Evolutionary conservation across 1,140 invertebrate genomes (phyloP).

Genomic region (Drosophila grimshawi): DNA sequence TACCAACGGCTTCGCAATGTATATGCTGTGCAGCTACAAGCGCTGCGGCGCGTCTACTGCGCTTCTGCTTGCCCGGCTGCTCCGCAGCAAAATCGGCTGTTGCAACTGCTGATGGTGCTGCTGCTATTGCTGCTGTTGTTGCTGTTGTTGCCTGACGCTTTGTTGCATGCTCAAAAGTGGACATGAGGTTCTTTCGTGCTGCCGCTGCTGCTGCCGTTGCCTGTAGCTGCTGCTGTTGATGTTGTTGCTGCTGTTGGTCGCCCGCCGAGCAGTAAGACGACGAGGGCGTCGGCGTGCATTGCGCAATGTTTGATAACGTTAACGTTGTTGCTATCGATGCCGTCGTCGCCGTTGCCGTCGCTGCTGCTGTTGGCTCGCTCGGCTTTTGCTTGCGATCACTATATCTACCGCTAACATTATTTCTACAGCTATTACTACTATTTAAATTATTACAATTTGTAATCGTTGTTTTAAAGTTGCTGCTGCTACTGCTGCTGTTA

Average conservation of each 20-base stretch:
- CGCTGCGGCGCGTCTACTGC: slow-evolving; percentile 64
- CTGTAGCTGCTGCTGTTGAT: slow-evolving; percentile 40
- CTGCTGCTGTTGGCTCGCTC: slow-evolving; percentile 38
- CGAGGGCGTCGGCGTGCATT: slow-evolving; percentile 19
- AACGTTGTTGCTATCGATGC: neutral
- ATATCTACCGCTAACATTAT: slow-evolving; percentile 75
- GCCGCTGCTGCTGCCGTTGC: slow-evolving; percentile 63
- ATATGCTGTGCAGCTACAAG: slow-evolving; percentile 64
- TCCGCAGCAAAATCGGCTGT: slow-evolving; percentile 2
- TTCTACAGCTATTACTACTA: slow-evolving; percentile 76
- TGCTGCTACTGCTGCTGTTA: slow-evolving; percentile 29
- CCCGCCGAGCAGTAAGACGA: slow-evolving; percentile 12
- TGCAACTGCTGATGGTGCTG: slow-evolving; percentile 4
- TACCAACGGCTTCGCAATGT: slow-evolving; percentile 62
- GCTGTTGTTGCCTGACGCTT: slow-evolving; percentile 14
- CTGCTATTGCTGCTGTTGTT: neutral
- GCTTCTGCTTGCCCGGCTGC: slow-evolving; percentile 51
- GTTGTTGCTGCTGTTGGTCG: slow-evolving; percentile 50
- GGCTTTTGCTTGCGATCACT: slow-evolving; percentile 68
- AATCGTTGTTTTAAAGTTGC: slow-evolving; percentile 71
- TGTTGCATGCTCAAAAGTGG: slow-evolving; percentile 63
- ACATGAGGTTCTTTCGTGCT: slow-evolving; percentile 80
- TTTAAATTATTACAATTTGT: slow-evolving; percentile 82
- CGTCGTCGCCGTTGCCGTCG: slow-evolving; percentile 17
- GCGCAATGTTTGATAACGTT: slow-evolving; percentile 3